Percentiles rank a stretch among this genome's conserved stretches.
These are phyloP conservation scores for Bellardia bayeri DNA, from an alignment of 2,888 invertebrate species.

Conservation along the genomic window DNA sequence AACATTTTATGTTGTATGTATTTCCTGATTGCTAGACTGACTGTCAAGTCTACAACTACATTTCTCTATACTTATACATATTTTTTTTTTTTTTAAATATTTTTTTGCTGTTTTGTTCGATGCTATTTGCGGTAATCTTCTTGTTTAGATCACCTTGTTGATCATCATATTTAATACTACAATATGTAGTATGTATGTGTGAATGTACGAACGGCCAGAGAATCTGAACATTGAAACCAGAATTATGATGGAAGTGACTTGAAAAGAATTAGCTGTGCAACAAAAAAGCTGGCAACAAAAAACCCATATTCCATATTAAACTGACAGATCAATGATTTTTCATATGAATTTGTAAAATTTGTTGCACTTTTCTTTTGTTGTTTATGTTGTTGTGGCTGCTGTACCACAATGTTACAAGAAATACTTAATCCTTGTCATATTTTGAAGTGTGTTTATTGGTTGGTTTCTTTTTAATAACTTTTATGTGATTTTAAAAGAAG, in stretches of 20 bases:
- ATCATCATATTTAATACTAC: slow-evolving; percentile 60
- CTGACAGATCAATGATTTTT: slow-evolving; percentile 70
- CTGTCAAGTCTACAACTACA: slow-evolving; percentile 56
- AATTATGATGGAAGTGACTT: slow-evolving; percentile 62
- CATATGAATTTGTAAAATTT: slow-evolving; percentile 54
- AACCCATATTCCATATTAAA: slow-evolving; percentile 26
- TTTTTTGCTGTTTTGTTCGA: background rate
- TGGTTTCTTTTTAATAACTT: background rate
- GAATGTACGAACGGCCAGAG: too few relatives aligned
- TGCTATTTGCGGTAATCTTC: slow-evolving; percentile 54
- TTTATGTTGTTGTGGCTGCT: background rate
- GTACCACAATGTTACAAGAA: slow-evolving; percentile 7
- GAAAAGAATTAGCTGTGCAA: slow-evolving; percentile 31
- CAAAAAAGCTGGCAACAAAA: background rate
- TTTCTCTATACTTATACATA: slow-evolving; percentile 20
- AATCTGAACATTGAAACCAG: slow-evolving; percentile 41
- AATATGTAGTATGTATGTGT: background rate
- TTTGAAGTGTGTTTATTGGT: slow-evolving; percentile 14
- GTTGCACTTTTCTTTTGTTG: slow-evolving; percentile 27
- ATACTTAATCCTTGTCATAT: slow-evolving; percentile 35
- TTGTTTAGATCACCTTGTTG: slow-evolving; percentile 72
- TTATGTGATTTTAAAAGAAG: background rate
- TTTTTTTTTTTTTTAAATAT: slow-evolving; percentile 13
- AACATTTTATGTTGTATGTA: slow-evolving; percentile 39
- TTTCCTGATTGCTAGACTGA: slow-evolving; percentile 63